A percentile compares a stretch with the other conserved stretches of the same genome.
Evolutionary conservation across 2,113 vertebrate genomes (phyloP).

Genomic region (Nyctibius bracteatus): DNA sequence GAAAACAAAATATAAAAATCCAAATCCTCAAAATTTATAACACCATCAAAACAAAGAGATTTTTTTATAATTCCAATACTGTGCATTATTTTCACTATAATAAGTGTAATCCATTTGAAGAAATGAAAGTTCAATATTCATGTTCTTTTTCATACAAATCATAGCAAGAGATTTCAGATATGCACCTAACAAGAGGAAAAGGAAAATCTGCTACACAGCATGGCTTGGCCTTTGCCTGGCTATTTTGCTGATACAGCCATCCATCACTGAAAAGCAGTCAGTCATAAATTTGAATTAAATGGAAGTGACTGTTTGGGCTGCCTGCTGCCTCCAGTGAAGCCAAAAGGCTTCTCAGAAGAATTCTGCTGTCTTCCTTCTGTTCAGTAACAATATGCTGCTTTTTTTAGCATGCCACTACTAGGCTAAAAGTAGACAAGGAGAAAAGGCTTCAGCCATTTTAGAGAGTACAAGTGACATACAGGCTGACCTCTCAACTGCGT

Average conservation of each 20-base stretch:
- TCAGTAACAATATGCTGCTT: neutral
- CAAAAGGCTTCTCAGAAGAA: neutral
- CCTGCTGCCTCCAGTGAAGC: neutral
- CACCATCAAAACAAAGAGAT: accelerated
- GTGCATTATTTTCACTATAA: neutral
- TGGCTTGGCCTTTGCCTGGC: neutral
- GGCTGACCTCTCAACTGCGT: neutral
- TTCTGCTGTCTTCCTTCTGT: neutral
- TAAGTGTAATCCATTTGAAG: neutral
- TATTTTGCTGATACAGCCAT: neutral
- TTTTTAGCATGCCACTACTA: neutral
- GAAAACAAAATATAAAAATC: neutral
- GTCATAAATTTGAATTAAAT: slow-evolving; percentile 51
- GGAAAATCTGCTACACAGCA: neutral
- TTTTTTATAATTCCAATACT: neutral
- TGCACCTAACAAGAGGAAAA: neutral
- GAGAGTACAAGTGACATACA: neutral
- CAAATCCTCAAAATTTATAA: neutral
- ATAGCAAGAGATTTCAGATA: neutral
- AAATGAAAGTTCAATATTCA: neutral
- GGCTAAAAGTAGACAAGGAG: neutral
- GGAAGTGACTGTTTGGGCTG: neutral
- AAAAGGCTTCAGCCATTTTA: neutral
- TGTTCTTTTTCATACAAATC: neutral
- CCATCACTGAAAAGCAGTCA: slow-evolving; percentile 16